Percentiles rank a stretch among this genome's conserved stretches.
Conservation (phyloP, 2,888 invertebrate species). For the Eupithecia abbreviata region DNA sequence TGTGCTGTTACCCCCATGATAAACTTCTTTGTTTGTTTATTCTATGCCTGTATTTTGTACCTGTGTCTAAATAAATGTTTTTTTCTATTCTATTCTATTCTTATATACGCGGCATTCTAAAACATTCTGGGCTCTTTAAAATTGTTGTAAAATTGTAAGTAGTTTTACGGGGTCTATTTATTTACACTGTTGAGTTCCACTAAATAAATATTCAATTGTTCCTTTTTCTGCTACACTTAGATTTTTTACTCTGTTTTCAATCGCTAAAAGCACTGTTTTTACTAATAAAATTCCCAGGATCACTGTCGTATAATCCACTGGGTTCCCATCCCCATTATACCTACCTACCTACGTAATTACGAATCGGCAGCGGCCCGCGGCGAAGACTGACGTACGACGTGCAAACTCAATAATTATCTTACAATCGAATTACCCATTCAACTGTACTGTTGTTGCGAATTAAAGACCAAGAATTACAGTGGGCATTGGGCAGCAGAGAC, state of each 20-base stretch:
- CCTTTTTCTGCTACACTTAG: background rate
- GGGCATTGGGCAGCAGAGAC: constrained; percentile 1
- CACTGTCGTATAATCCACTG: background rate
- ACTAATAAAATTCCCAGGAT: background rate
- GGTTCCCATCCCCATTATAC: constrained; percentile 29
- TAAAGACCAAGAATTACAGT: constrained; percentile 9
- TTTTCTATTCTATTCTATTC: too few species aligned
- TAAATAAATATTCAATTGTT: background rate
- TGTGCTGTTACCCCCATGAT: too few species aligned
- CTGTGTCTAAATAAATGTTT: too few species aligned
- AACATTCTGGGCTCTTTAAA: too few species aligned
- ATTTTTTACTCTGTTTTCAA: background rate
- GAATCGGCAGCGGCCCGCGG: constrained; percentile 43
- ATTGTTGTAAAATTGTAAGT: too few species aligned
- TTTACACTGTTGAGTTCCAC: background rate
- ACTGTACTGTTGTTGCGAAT: constrained; percentile 13
- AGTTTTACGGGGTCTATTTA: too few species aligned
- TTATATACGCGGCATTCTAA: too few species aligned
- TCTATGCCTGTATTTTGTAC: too few species aligned
- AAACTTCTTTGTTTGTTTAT: too few species aligned
- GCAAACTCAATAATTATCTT: constrained; percentile 68
- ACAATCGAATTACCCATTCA: constrained; percentile 40
- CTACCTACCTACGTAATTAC: constrained; percentile 46
- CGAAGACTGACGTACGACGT: constrained; percentile 64
- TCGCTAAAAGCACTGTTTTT: background rate